A percentile compares a stretch with the other conserved stretches of the same genome.
These are phyloP conservation scores for Onychorhynchus coronatus DNA, from an alignment of 2,113 vertebrate genomes.

Conservation along the genomic window DNA sequence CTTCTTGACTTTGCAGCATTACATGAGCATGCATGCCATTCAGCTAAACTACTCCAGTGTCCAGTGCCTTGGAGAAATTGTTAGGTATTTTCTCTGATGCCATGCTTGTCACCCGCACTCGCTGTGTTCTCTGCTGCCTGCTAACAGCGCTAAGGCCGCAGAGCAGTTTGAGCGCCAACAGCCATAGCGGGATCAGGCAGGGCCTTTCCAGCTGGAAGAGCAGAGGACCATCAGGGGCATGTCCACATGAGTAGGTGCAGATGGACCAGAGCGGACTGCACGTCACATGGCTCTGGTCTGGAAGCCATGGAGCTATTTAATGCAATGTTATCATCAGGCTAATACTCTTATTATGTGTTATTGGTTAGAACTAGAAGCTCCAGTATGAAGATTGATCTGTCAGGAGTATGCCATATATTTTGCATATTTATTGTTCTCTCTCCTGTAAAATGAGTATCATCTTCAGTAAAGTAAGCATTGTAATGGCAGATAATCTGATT, in stretches of 20 bases:
- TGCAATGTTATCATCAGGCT: not conserved
- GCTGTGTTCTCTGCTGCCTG: not conserved
- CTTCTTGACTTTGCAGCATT: not conserved
- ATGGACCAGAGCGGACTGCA: not conserved
- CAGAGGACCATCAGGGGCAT: conserved; percentile 16
- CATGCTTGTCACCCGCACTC: not conserved
- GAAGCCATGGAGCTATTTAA: not conserved
- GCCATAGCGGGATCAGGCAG: not conserved
- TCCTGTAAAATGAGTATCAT: not conserved
- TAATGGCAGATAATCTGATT: not conserved
- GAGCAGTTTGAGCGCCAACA: conserved; percentile 19
- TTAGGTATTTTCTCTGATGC: conserved; percentile 47
- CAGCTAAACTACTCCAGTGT: not conserved
- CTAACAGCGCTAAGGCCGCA: fast-evolving
- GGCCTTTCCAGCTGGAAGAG: not conserved
- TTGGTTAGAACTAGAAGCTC: not conserved
- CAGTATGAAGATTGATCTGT: not conserved
- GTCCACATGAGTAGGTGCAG: conserved; percentile 40
- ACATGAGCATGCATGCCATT: not conserved
- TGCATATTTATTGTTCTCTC: not conserved
- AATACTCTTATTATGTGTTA: not conserved
- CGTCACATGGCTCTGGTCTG: not conserved
- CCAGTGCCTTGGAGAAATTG: conserved; percentile 45
- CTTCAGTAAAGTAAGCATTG: not conserved
- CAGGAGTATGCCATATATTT: not conserved